Evolutionary conservation across 2,888 invertebrate genomes (phyloP), one percentile per base, ranked within the genome.

Genomic region (Morpho deidamia): DNA sequence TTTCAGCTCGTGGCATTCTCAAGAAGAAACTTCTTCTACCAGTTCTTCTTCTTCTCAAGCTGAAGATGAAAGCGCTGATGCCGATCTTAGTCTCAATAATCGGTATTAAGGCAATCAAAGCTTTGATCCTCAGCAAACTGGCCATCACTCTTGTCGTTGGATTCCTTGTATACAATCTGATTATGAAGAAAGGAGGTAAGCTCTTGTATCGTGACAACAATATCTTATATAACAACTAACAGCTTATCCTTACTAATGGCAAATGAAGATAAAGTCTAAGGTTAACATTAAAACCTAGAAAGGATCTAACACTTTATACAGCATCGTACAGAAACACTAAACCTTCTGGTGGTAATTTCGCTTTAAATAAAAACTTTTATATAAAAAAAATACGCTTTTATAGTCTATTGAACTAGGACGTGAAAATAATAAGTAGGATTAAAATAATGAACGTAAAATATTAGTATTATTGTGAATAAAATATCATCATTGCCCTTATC

Each of bases 1-100:
- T 48, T 85, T 80, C 79, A 95, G 96, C 94, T 68, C 93, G 95
- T 61, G 95, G 94, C 68, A 89, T 94, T 77, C 90, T 95, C 70
- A 95, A 96, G 91, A 95, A 96, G 90, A 96, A 96, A 78, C 91
- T 96, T 45, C 89, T 96, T 61, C 86, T 96, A 71, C 96, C 96
- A 11, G 91, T 96, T 59, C 84, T 96, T 65, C 86, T 96, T 64
- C 91, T 96, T 48, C 83, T 96, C 68, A 96, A 96, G 82, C 81
- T 96, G 71, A 96, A 96, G 83, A 90, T 96, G 91, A 96, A 96
- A 81, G 93, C 95, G 23, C 79, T 96, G 59, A 94, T 95, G 93
- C 96, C 96, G 38, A 94, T 96, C 69, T 91, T 96, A 66, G 92
- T 96, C 34, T 92, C 93, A 43, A 83, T 96, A 69, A 93, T 96